These are phyloP conservation scores for Scolopax rusticola DNA, from an alignment of 2,797 vertebrate species.

Conservation along the genomic window DNA sequence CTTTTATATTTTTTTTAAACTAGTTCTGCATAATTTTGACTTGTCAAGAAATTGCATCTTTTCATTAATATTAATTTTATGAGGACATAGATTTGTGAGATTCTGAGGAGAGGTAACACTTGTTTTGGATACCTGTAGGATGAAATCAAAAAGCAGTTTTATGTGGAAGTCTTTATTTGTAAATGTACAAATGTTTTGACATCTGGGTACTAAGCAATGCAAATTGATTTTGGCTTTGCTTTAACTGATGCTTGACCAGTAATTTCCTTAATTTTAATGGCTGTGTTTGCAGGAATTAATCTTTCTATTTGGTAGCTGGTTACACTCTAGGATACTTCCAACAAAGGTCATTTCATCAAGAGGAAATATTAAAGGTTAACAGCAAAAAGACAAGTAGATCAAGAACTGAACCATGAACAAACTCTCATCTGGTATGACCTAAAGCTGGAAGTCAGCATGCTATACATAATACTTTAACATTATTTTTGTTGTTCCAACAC, in stretches of 20 bases:
- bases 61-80: background rate
- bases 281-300: background rate
- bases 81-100: background rate
- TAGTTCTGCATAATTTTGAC: background rate
- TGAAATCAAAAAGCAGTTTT: background rate
- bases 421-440: background rate
- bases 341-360: constrained; percentile 15
- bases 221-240: background rate
- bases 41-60: background rate
- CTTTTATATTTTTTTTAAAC: background rate
- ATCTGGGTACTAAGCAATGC: background rate
- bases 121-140: background rate
- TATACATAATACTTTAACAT: background rate
- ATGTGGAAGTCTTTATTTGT: background rate
- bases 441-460: background rate
- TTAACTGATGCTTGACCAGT: background rate
- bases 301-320: background rate
- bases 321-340: background rate
- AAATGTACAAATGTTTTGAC: background rate
- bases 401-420: constrained; percentile 20
- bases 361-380: background rate
- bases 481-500: background rate
- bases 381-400: constrained; percentile 11
- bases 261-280: background rate
- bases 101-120: background rate